A percentile compares a stretch with the other conserved stretches of the same genome.
These are phyloP conservation scores for Julus scanicus DNA, from an alignment of 2,888 invertebrate species.

Conservation along the genomic window DNA sequence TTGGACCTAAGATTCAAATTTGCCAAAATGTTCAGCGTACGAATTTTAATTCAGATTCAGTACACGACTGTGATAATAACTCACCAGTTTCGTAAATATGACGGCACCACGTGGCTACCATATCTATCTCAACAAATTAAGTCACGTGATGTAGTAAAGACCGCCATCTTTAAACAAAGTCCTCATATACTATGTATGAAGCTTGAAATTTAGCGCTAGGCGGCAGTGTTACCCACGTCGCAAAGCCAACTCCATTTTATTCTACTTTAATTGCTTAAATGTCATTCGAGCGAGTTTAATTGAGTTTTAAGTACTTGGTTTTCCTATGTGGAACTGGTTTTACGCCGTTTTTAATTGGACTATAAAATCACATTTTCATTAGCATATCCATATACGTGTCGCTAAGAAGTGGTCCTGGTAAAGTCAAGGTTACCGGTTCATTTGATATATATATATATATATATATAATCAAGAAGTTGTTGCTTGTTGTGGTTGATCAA, in stretches of 20 bases:
- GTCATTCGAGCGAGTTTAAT: background rate
- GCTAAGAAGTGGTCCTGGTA: background rate
- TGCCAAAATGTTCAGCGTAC: no score
- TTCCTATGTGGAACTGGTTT: background rate
- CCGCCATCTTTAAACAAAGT: no score
- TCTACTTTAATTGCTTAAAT: background rate
- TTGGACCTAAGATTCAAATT: no score
- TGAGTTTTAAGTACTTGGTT: background rate
- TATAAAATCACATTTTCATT: background rate
- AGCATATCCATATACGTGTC: background rate
- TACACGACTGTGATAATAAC: no score
- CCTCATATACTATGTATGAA: no score
- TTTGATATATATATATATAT: background rate
- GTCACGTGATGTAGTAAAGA: no score
- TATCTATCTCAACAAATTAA: no score
- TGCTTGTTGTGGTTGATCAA: background rate
- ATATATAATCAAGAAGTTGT: background rate
- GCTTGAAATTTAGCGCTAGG: background rate
- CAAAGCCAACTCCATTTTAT: background rate
- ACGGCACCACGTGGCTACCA: no score
- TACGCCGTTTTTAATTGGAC: constrained; percentile 33
- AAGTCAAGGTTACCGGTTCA: constrained; percentile 14
- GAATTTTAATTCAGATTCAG: no score
- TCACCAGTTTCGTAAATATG: no score
- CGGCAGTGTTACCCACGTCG: background rate